A percentile compares a stretch with the other conserved stretches of the same genome.
phyloP scores from a whole-genome alignment of 1,140 invertebrate species.

The Drosophila truncata region DNA sequence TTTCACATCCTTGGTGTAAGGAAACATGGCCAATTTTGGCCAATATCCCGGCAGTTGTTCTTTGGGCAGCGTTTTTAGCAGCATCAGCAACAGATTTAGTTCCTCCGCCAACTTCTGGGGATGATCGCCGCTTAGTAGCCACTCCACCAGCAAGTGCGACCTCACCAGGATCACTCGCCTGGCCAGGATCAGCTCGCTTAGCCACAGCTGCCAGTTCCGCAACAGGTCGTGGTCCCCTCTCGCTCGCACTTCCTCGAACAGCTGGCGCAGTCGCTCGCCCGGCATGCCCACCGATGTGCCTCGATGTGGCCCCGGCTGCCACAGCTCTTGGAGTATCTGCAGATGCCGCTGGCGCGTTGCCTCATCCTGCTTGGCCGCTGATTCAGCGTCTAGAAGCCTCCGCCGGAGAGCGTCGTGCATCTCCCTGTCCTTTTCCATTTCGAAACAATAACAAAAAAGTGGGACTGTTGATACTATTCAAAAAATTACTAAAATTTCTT shows the following conservation, averaged over 20 bases:
- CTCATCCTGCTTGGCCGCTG: slow-evolving; percentile 1
- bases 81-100: slow-evolving; percentile 30
- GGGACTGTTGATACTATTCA: too few species aligned
- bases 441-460: too few species aligned
- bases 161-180: slow-evolving; percentile 26
- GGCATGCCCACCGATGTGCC: slow-evolving; percentile 1
- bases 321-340: slow-evolving; percentile 35
- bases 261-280: slow-evolving; percentile 39
- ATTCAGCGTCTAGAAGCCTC: slow-evolving; percentile 8
- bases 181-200: slow-evolving; percentile 46
- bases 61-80: slow-evolving; percentile 39
- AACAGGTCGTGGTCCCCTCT: slow-evolving; percentile 29
- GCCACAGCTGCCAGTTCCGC: slow-evolving; percentile 51
- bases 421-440: slow-evolving; percentile 54
- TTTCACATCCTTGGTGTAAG: slow-evolving; percentile 12
- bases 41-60: slow-evolving; percentile 1
- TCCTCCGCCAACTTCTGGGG: background rate
- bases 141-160: slow-evolving; percentile 32
- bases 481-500: too few species aligned
- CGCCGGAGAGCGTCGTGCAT: slow-evolving; percentile 39
- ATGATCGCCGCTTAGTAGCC: slow-evolving; percentile 21
- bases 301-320: slow-evolving; percentile 18
- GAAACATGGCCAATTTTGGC: slow-evolving; percentile 22
- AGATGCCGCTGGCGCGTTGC: slow-evolving; percentile 35
- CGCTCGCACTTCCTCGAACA: slow-evolving; percentile 40